Evolutionary conservation across 1,140 invertebrate genomes (phyloP).

Genomic region (Procambarus clarkii): DNA sequence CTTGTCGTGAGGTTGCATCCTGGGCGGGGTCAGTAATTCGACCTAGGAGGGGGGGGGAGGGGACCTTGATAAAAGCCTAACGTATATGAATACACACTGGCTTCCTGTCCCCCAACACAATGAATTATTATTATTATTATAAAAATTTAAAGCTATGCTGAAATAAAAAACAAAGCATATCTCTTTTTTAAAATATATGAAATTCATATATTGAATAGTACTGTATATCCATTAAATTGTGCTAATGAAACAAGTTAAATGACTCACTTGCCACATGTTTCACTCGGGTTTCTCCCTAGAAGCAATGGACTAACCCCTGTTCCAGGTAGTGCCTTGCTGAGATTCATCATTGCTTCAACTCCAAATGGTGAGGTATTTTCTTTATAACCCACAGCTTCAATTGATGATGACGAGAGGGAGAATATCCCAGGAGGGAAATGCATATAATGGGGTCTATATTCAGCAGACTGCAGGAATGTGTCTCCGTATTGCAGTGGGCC

Average conservation of each 20-base stretch:
- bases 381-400: background rate
- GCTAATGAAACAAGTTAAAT: background rate
- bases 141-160: no score
- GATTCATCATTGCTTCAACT: slow-evolving; percentile 20
- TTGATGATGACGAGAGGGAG: background rate
- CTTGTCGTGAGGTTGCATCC: no score
- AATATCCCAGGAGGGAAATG: slow-evolving; percentile 31
- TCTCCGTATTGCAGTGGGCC: slow-evolving; percentile 57
- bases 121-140: no score
- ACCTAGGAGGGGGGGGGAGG: no score
- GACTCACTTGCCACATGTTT: slow-evolving; percentile 42
- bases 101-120: no score
- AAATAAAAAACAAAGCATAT: no score
- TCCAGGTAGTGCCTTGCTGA: slow-evolving; percentile 42
- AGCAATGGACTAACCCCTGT: slow-evolving; percentile 54
- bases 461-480: slow-evolving; percentile 43
- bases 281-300: background rate
- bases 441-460: slow-evolving; percentile 28
- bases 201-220: no score
- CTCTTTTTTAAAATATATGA: no score
- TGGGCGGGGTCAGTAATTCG: no score
- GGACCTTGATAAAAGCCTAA: no score
- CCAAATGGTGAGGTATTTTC: background rate
- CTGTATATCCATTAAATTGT: no score
- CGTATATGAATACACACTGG: no score